A percentile compares a stretch with the other conserved stretches of the same genome.
Conservation (phyloP, 2,797 vertebrate genomes). For the Premnoplex brunnescens region DNA sequence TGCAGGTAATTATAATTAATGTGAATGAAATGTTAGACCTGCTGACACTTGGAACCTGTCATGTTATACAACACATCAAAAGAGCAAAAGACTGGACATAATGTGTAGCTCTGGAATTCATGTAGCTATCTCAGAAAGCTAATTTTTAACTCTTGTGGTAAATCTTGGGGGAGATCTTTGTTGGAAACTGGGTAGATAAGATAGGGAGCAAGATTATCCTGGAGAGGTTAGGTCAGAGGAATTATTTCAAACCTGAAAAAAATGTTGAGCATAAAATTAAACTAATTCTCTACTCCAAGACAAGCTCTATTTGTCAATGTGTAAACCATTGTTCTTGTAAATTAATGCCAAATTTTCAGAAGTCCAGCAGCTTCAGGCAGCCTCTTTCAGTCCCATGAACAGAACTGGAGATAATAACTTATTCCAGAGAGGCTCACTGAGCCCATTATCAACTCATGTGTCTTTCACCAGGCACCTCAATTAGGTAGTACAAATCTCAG, state of each 20-base stretch:
- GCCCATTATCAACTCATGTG: not conserved
- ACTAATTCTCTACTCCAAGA: not conserved
- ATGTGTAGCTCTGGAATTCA: not conserved
- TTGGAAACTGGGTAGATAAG: not conserved
- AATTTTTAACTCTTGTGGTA: not conserved
- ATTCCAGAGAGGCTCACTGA: not conserved
- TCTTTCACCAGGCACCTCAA: not conserved
- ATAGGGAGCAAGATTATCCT: not conserved
- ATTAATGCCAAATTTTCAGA: not conserved
- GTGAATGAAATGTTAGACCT: conserved; percentile 1
- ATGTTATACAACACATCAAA: not conserved
- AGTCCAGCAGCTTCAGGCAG: not conserved
- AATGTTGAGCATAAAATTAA: not conserved
- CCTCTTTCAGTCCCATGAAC: not conserved
- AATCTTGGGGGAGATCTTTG: not conserved
- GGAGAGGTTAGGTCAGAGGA: not conserved
- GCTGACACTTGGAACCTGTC: not conserved
- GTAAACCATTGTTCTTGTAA: not conserved
- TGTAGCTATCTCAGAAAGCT: not conserved
- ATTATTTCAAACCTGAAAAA: not conserved
- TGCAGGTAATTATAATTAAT: conserved; percentile 20
- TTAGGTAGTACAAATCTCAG: not conserved
- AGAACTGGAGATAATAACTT: not conserved
- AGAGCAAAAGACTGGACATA: not conserved
- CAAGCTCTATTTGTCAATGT: not conserved